Conservation (phyloP, 2,888 invertebrate species). For the Ormyrus nitidulus region DNA sequence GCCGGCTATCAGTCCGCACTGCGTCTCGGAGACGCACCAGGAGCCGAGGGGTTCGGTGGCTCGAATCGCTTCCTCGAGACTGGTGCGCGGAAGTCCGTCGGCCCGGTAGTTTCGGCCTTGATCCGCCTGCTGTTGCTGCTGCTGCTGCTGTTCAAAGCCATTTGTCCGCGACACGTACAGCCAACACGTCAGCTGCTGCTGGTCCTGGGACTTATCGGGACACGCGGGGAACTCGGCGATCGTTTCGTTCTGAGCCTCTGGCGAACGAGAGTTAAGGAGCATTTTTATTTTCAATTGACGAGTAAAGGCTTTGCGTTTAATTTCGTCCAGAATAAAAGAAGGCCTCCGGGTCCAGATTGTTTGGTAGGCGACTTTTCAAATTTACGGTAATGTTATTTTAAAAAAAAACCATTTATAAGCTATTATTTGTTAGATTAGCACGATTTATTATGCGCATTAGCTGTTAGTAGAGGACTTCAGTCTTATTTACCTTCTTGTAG, state of each 20-base stretch:
- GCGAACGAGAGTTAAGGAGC: background rate
- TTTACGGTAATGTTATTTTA: too few species aligned
- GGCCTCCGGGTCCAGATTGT: too few species aligned
- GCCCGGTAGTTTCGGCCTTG: background rate
- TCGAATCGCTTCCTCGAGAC: constrained; percentile 68
- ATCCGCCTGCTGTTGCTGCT: constrained; percentile 11
- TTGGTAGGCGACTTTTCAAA: too few species aligned
- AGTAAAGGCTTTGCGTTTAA: too few species aligned
- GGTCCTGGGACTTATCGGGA: constrained; percentile 27
- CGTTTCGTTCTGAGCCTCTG: constrained; percentile 20
- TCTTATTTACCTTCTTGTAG: constrained; percentile 29
- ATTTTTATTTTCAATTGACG: background rate
- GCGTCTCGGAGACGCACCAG: constrained; percentile 71
- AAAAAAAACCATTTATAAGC: too few species aligned
- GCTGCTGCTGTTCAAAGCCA: constrained; percentile 24
- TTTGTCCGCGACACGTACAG: constrained; percentile 52
- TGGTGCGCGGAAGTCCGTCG: constrained; percentile 50
- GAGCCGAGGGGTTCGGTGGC: constrained; percentile 63
- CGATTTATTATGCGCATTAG: too few species aligned
- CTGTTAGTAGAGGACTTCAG: too few species aligned
- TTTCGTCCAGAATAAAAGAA: too few species aligned
- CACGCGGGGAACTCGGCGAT: constrained; percentile 28
- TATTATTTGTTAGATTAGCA: too few species aligned
- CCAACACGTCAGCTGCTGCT: constrained; percentile 48
- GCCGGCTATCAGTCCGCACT: constrained; percentile 74